Evolutionary conservation across 2,888 invertebrate genomes (phyloP).

Genomic region (Ypsolopha sequella): DNA sequence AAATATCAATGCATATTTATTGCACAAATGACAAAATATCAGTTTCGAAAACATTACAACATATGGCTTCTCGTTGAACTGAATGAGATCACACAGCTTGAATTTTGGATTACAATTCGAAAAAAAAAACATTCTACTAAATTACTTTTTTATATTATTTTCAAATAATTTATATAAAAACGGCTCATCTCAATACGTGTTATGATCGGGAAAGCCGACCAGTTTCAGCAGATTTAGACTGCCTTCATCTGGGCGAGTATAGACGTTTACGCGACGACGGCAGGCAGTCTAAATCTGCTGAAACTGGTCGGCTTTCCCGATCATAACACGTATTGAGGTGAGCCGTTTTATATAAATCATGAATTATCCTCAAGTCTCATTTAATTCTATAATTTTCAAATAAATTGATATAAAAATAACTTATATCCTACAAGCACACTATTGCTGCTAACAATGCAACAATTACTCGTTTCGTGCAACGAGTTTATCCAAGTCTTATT

Average conservation of each 20-base stretch:
- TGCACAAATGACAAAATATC: slow-evolving; percentile 36
- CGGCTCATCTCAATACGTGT: no score
- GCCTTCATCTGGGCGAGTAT: no score
- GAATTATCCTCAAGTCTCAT: no score
- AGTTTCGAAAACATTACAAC: slow-evolving; percentile 9
- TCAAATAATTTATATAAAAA: no score
- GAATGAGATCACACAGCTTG: slow-evolving; percentile 53
- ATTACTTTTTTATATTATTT: slow-evolving; percentile 45
- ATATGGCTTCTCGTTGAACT: slow-evolving; percentile 27
- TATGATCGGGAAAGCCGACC: no score
- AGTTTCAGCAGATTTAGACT: no score
- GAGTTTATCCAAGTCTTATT: slow-evolving; percentile 55
- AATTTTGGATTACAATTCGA: slow-evolving; percentile 37
- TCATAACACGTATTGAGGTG: no score
- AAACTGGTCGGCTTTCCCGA: no score
- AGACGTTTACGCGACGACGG: no score
- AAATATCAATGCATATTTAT: slow-evolving; percentile 39
- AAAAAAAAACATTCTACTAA: slow-evolving; percentile 25
- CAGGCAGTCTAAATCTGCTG: no score
- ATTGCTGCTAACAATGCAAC: slow-evolving; percentile 7
- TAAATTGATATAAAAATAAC: slow-evolving; percentile 64
- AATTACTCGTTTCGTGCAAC: slow-evolving; percentile 50
- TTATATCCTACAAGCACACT: slow-evolving; percentile 38
- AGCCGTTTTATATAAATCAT: no score
- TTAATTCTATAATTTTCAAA: slow-evolving; percentile 53